Conservation (phyloP, 37 sponge, comb jelly and placozoan genomes). For the Crambe crambe region DNA sequence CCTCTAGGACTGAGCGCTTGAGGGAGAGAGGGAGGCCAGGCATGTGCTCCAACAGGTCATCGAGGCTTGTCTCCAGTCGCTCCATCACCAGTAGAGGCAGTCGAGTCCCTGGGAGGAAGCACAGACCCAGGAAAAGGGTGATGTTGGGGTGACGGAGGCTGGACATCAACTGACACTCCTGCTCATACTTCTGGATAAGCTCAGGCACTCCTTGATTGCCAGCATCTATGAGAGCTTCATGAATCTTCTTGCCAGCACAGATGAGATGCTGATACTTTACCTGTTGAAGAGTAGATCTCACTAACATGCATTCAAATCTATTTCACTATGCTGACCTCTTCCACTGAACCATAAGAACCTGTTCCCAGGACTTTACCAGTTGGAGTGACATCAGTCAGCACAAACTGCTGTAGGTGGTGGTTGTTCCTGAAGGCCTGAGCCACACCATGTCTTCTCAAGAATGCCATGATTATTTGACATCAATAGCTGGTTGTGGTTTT, state of each 20-base stretch:
- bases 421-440: background rate
- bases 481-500: too few relatives aligned
- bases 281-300: background rate
- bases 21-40: background rate
- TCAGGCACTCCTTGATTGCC: background rate
- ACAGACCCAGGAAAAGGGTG: too few relatives aligned
- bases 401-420: background rate
- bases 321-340: background rate
- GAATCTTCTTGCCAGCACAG: background rate
- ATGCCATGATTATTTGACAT: too few relatives aligned
- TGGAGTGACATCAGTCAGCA: background rate
- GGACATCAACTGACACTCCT: constrained; percentile 1
- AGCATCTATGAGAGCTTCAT: background rate
- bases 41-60: background rate
- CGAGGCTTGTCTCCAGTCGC: background rate
- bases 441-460: too few relatives aligned
- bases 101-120: too few relatives aligned
- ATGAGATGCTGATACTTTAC: background rate
- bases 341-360: background rate
- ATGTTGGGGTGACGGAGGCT: background rate
- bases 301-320: background rate
- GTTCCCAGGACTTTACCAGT: background rate
- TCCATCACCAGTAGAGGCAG: constrained; percentile 5
- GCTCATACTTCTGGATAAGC: background rate
- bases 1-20: background rate